These are phyloP conservation scores for Cisticola juncidis DNA, from an alignment of 2,113 vertebrate genomes.

Conservation along the genomic window DNA sequence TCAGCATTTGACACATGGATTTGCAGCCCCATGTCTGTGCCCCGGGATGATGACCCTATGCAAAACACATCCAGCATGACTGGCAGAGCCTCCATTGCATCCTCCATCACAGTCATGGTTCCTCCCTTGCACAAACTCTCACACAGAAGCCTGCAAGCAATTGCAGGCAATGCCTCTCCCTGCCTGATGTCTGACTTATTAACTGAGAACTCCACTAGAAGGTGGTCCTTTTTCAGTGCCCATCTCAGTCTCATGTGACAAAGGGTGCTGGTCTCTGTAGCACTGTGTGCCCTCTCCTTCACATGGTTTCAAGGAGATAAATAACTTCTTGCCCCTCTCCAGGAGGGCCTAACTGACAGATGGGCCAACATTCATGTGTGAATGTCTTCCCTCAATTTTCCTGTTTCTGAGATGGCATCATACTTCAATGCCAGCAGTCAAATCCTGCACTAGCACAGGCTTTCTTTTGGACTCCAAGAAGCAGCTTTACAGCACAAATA, in stretches of 20 bases:
- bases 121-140: background rate
- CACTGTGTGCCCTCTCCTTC: background rate
- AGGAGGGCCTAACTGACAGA: background rate
- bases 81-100: background rate
- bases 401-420: background rate
- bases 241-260: rapidly evolving
- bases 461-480: background rate
- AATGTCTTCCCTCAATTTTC: background rate
- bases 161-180: background rate
- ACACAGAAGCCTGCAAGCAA: background rate
- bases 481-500: background rate
- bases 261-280: background rate
- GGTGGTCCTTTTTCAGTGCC: background rate
- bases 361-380: background rate
- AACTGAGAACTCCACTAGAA: background rate
- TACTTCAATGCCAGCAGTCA: background rate
- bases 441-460: background rate
- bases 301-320: background rate
- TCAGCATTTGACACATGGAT: background rate
- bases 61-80: background rate
- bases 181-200: background rate
- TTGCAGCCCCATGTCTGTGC: background rate
- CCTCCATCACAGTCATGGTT: rapidly evolving
- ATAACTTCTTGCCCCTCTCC: background rate
- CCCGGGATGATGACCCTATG: background rate